Evolutionary conservation across 2,888 invertebrate species (phyloP).

Genomic region (Zaprionus obscuricornis): DNA sequence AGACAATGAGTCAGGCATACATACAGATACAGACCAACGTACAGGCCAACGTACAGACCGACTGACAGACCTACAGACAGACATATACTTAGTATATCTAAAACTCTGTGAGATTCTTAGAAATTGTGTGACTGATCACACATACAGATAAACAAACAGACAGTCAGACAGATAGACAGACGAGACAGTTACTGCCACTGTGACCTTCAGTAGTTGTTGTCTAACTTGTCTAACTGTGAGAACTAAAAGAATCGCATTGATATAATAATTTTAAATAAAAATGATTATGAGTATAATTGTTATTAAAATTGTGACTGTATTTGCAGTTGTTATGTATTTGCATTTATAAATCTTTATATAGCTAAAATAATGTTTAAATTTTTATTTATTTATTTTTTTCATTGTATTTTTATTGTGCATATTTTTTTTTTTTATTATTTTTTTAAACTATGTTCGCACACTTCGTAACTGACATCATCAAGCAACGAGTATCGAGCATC

Average conservation of each 20-base stretch:
- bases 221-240: conserved; percentile 43
- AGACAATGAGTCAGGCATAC: no score
- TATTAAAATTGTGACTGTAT: conserved; percentile 14
- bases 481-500: conserved; percentile 35
- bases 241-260: conserved; percentile 51
- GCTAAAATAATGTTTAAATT: conserved; percentile 15
- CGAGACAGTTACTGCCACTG: no score
- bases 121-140: conserved; percentile 14
- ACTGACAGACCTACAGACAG: no score
- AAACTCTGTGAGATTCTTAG: conserved; percentile 36
- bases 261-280: conserved; percentile 44
- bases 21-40: no score
- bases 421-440: conserved; percentile 22
- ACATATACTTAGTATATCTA: no score
- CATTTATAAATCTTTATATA: conserved; percentile 6
- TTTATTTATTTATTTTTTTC: conserved; percentile 9
- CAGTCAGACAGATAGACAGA: no score
- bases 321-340: conserved; percentile 11
- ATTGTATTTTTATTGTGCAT: conserved; percentile 5
- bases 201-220: conserved; percentile 49
- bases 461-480: conserved; percentile 49
- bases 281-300: conserved; percentile 43
- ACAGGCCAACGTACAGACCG: no score
- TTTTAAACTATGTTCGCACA: conserved; percentile 45
- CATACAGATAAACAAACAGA: conserved; percentile 11